Conservation (phyloP, 2,113 vertebrate genomes). For the Rhombomys opimus region DNA sequence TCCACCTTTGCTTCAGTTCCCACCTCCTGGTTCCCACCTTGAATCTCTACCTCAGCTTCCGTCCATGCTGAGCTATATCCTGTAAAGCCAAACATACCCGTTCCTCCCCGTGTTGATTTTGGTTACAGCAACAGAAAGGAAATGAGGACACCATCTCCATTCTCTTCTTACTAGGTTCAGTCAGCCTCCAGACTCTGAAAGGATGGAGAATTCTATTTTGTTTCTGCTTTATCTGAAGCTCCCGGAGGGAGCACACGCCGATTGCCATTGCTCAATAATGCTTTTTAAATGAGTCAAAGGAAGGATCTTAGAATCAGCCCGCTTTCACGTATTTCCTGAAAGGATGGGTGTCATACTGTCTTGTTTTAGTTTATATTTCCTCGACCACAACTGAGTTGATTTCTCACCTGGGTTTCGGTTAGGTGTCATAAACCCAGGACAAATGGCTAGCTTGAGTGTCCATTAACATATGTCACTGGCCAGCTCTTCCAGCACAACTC, state of each 20-base stretch:
- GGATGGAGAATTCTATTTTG: neutral
- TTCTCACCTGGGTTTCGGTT: neutral
- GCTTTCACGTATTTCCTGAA: neutral
- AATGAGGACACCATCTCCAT: neutral
- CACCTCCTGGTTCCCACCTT: neutral
- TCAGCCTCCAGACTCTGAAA: neutral
- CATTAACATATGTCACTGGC: neutral
- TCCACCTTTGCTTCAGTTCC: neutral
- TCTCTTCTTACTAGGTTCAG: neutral
- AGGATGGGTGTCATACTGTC: neutral
- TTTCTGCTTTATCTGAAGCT: neutral
- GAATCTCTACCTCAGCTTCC: neutral
- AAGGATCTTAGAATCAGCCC: neutral
- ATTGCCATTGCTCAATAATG: neutral
- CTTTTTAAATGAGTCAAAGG: neutral
- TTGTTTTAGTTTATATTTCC: neutral
- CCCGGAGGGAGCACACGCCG: neutral
- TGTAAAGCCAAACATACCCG: neutral
- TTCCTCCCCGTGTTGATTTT: neutral
- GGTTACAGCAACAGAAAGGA: neutral
- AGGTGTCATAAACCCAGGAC: neutral
- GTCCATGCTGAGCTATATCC: neutral
- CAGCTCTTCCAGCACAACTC: neutral
- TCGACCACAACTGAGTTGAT: neutral
- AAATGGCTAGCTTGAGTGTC: neutral